Evolutionary conservation across 2,797 vertebrate genomes (phyloP).

Genomic region (Heteromormyrus szaboi): DNA sequence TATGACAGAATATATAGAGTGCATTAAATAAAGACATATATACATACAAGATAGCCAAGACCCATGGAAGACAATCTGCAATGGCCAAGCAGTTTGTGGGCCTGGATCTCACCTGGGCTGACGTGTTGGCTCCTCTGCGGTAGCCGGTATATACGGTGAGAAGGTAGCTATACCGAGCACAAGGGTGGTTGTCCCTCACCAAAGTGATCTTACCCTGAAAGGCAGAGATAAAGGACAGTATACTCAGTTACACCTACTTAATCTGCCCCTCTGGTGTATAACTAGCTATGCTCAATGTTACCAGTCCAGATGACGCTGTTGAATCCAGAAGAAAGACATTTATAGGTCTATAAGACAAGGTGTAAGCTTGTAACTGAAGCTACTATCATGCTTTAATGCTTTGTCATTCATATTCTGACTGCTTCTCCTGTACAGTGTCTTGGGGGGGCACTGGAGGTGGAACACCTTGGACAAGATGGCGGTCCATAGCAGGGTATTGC

Average conservation of each 20-base stretch:
- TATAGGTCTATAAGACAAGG: background rate
- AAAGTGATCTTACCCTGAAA: constrained; percentile 70
- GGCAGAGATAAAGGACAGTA: background rate
- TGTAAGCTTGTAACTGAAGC: background rate
- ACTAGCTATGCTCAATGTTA: background rate
- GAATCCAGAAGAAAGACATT: background rate
- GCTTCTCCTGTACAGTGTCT: background rate
- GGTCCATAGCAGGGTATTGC: background rate
- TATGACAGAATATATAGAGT: background rate
- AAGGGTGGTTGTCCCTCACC: constrained; percentile 68
- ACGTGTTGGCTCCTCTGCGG: constrained; percentile 65
- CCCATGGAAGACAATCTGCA: background rate
- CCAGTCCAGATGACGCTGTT: background rate
- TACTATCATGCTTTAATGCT: background rate
- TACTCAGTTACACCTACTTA: background rate
- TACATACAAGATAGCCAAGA: background rate
- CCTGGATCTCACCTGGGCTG: constrained; percentile 59
- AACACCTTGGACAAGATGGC: background rate
- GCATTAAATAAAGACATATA: background rate
- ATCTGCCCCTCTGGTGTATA: background rate
- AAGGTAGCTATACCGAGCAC: constrained; percentile 66
- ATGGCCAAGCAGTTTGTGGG: background rate
- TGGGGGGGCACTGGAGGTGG: background rate
- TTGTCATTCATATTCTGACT: background rate
- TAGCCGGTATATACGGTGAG: constrained; percentile 70